phyloP scores from a whole-genome alignment of 2,113 vertebrate species.

The Onychorhynchus coronatus region DNA sequence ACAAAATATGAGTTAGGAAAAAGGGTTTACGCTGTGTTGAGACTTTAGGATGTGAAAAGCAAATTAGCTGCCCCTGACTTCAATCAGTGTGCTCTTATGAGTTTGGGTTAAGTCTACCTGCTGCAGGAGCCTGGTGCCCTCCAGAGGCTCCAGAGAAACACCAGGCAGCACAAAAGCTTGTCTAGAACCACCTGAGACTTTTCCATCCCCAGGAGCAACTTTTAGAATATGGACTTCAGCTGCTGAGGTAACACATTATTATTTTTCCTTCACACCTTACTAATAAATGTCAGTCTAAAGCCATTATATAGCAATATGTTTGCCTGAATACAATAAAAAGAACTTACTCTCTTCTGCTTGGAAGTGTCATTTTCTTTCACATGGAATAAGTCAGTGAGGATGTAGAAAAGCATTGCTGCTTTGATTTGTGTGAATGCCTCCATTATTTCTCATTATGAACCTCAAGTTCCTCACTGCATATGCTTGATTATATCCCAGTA shows the following conservation, averaged over 20 bases:
- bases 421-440: constrained; percentile 55
- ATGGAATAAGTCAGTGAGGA: constrained; percentile 55
- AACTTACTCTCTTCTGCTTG: not conserved
- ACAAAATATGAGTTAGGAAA: constrained; percentile 56
- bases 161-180: not conserved
- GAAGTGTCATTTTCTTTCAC: constrained; percentile 38
- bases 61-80: constrained; percentile 22
- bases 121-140: not conserved
- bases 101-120: not conserved
- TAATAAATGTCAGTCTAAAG: constrained; percentile 2
- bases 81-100: not conserved
- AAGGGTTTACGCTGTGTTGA: not conserved
- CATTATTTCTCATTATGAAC: constrained; percentile 62
- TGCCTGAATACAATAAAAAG: not conserved
- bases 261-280: not conserved
- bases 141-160: not conserved
- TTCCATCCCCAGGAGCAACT: not conserved
- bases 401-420: constrained; percentile 47
- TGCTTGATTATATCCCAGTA: constrained; percentile 21
- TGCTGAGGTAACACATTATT: not conserved
- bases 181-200: not conserved
- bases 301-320: not conserved
- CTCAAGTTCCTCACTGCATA: constrained; percentile 45
- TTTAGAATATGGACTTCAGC: constrained; percentile 9
- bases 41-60: constrained; percentile 45